Evolutionary conservation across 2,113 vertebrate genomes (phyloP).

Genomic region (Mohoua ochrocephala): DNA sequence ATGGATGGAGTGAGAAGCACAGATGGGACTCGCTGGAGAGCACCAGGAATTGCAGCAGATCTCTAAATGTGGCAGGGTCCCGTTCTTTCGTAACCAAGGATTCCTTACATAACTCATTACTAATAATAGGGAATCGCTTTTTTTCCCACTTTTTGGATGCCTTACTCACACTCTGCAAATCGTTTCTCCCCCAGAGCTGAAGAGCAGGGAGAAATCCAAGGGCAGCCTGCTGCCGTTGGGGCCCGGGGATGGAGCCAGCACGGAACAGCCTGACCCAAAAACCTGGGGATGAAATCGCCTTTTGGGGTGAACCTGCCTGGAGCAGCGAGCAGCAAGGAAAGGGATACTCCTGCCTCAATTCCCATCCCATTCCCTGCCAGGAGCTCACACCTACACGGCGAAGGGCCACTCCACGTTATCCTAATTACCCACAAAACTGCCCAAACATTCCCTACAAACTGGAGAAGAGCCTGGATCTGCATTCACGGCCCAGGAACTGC

Average conservation of each 20-base stretch:
- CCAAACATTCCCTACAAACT: too few relatives aligned
- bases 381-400: neutral
- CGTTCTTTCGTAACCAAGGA: neutral
- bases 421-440: neutral
- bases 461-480: neutral
- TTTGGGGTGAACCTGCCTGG: too few relatives aligned
- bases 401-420: neutral
- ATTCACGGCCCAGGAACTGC: neutral
- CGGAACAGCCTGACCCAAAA: rapidly evolving
- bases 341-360: neutral
- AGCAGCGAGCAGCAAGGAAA: neutral
- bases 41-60: neutral
- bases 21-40: neutral
- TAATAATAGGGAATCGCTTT: neutral
- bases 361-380: neutral
- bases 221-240: neutral
- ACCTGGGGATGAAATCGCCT: neutral
- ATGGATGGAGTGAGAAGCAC: neutral
- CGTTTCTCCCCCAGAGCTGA: neutral
- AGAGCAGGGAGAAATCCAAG: neutral
- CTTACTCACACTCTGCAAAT: neutral
- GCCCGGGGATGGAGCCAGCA: neutral
- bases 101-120: neutral
- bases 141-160: neutral
- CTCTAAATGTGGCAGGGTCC: neutral